phyloP scores from a whole-genome alignment of 2,113 vertebrate species.

The Anas platyrhynchos region DNA sequence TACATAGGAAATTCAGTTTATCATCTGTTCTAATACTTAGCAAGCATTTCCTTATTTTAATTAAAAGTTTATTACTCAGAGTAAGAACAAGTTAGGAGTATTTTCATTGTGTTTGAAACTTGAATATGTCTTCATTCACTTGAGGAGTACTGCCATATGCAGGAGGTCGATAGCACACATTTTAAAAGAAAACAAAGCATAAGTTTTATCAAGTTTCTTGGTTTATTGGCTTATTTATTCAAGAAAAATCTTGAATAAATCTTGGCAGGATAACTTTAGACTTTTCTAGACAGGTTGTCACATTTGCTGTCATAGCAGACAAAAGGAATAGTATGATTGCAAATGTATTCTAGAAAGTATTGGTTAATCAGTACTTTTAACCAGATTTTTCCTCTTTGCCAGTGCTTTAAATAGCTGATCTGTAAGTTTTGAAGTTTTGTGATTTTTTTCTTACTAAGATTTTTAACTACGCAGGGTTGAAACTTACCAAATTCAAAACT shows the following conservation, averaged over 20 bases:
- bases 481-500: background rate
- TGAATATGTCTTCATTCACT: background rate
- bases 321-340: constrained; percentile 51
- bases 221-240: background rate
- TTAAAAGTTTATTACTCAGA: background rate
- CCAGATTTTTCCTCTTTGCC: background rate
- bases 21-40: background rate
- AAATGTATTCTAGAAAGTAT: background rate
- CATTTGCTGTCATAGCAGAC: background rate
- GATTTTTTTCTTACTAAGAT: background rate
- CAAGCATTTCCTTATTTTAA: constrained; percentile 64
- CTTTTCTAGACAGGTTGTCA: background rate
- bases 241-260: background rate
- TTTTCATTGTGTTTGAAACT: background rate
- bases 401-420: background rate
- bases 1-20: constrained; percentile 13
- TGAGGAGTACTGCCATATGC: background rate
- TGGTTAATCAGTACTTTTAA: constrained; percentile 8
- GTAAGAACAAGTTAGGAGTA: background rate
- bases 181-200: background rate
- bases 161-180: background rate
- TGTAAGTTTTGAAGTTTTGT: background rate
- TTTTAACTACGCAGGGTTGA: background rate
- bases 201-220: background rate
- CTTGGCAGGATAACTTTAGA: background rate